Base-by-base conservation (phyloP, 2,797 vertebrate genomes). In the Pangasius larnaudii region DNA sequence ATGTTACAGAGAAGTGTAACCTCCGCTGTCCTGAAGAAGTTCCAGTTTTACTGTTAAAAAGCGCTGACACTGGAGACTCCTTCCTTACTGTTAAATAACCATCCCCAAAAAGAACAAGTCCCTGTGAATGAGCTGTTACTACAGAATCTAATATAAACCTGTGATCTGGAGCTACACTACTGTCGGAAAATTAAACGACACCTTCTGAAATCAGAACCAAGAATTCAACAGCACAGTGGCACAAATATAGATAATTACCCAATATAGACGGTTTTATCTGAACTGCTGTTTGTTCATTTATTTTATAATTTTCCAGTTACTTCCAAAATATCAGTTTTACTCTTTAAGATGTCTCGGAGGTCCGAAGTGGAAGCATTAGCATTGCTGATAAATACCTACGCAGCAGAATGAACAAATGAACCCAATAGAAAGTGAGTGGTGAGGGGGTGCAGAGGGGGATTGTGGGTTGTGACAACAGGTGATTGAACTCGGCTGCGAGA, bases 391-490 rank as follows among this genome's bases (percentile, higher is more conserved):
- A 39, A 74, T 51, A 56, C 30, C 84, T 59, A 59, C 36, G 10
- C 63, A 24, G 77, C 56, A 58, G 89, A 63, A 74, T 19, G 24
- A 85, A 75, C 63, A 51, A 61, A 78, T 79, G 71, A 88, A 33
- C 39, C 24, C n/a, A 67, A 77, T 16, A 72, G 63, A 78, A n/a
- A 82, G 33, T 53, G 77, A 88, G 24, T 14, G 27, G 42, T 67
- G 42, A 30, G 49, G 71, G 51, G 71, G 88, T 19, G 33, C 22
- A 49, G 82, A 51, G 88, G 91, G 89, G 90, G 91, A 56, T 85
- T 88, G 89, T 90, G 86, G 11, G 89, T 86, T 89, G 77, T 89
- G 91, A 94, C 94, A 95, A 96, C 95, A 96, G 95, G 95, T 96
- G 95, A 94, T 92, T 95, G 93, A 95, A 95, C 92, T 92, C 89